Percentiles rank a stretch among this genome's conserved stretches.
Conservation (phyloP, 1,140 invertebrate genomes). For the Drosophila burlai region DNA sequence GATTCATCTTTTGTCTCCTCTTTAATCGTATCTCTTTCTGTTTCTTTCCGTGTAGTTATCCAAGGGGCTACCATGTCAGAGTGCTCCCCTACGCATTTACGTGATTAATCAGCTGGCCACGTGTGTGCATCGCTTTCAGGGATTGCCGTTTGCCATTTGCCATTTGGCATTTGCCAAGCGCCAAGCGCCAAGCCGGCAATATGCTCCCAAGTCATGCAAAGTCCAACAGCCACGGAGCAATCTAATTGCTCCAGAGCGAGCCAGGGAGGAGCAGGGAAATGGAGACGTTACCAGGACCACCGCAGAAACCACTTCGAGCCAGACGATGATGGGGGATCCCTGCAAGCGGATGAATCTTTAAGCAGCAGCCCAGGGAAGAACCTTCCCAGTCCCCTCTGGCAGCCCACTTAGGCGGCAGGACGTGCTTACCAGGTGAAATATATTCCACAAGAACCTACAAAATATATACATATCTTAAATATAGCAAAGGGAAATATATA, state of each 20-base stretch:
- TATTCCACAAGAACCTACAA: background rate
- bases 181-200: slow-evolving; percentile 34
- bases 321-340: slow-evolving; percentile 17
- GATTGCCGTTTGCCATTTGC: slow-evolving; percentile 10
- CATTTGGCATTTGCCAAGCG: too few species aligned
- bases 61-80: slow-evolving; percentile 1
- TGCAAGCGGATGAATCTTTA: slow-evolving; percentile 38
- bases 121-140: slow-evolving; percentile 56
- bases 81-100: slow-evolving; percentile 75
- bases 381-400: background rate
- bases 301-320: slow-evolving; percentile 16
- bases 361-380: slow-evolving; percentile 20
- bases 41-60: background rate
- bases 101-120: slow-evolving; percentile 81
- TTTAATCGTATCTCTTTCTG: background rate
- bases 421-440: background rate
- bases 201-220: slow-evolving; percentile 77
- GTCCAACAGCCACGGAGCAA: slow-evolving; percentile 46
- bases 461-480: background rate
- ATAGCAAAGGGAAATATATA: background rate
- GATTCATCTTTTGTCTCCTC: too few species aligned
- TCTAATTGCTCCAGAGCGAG: slow-evolving; percentile 59
- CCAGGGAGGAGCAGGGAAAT: background rate
- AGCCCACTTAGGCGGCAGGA: background rate
- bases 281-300: background rate